Conservation (phyloP, 2,797 vertebrate species). For the Miichthys miiuy region DNA sequence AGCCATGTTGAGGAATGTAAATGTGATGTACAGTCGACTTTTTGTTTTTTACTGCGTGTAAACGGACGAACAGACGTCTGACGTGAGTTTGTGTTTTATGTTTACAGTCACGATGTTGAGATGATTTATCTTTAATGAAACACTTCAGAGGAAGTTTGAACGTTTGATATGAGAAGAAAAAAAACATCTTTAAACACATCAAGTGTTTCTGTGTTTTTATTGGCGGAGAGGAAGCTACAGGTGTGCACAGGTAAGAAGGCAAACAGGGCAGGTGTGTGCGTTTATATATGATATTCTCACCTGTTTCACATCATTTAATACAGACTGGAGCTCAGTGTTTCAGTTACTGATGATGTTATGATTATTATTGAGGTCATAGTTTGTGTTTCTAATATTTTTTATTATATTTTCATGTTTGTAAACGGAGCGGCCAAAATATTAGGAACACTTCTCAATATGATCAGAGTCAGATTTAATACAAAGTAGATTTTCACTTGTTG, state of each 20-base stretch:
- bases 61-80: constrained; percentile 55
- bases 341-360: too few species aligned
- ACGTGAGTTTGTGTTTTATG: constrained; percentile 69
- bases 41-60: constrained; percentile 73
- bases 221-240: not conserved
- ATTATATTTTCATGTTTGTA: too few species aligned
- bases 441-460: too few species aligned
- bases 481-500: too few species aligned
- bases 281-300: too few species aligned
- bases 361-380: too few species aligned
- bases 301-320: too few species aligned
- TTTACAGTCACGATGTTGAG: constrained; percentile 71
- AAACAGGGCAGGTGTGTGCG: too few species aligned
- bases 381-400: too few species aligned
- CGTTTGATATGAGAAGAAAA: constrained; percentile 70
- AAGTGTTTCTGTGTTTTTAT: not conserved
- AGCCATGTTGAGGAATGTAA: constrained; percentile 85
- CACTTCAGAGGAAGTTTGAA: constrained; percentile 63
- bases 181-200: not conserved
- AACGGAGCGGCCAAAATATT: too few species aligned
- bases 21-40: constrained; percentile 81
- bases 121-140: constrained; percentile 69
- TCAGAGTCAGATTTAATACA: too few species aligned
- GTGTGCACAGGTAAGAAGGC: not conserved
- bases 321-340: too few species aligned